Evolutionary conservation across 2,797 vertebrate genomes (phyloP).

Genomic region (Sebastes trivittatus): DNA sequence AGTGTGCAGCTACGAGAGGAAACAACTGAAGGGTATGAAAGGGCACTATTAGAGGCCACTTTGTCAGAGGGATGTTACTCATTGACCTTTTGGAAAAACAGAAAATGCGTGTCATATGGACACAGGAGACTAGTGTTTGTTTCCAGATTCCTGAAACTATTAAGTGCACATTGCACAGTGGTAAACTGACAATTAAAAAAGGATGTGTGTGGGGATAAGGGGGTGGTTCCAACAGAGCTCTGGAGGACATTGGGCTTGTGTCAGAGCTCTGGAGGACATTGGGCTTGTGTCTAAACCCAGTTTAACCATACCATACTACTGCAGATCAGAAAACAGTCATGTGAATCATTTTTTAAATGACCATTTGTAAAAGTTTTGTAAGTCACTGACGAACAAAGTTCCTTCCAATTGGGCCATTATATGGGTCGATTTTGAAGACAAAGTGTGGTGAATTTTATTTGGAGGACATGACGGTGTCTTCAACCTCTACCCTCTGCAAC

Average conservation of each 20-base stretch:
- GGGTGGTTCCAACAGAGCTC: neutral
- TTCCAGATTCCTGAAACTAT: neutral
- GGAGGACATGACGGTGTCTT: neutral
- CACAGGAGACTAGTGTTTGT: neutral
- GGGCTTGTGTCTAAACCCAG: neutral
- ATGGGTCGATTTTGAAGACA: too few relatives aligned
- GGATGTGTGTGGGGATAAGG: neutral
- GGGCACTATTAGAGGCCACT: neutral
- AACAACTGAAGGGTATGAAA: neutral
- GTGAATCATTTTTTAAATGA: neutral
- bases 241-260: neutral
- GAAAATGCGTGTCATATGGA: neutral
- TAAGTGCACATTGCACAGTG: neutral
- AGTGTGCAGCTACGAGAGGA: neutral
- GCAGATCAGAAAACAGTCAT: too few relatives aligned
- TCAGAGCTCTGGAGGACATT: too few relatives aligned
- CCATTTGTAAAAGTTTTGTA: neutral
- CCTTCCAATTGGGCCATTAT: neutral
- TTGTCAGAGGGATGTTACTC: neutral
- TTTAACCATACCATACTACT: neutral
- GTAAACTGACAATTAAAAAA: neutral
- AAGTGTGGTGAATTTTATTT: too few relatives aligned
- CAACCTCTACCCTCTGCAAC: neutral
- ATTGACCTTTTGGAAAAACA: neutral
- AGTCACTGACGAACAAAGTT: neutral